Percentiles rank a stretch among this genome's conserved stretches.
Evolutionary conservation across 2,113 vertebrate genomes (phyloP).

Genomic region (Montifringilla adamsi): DNA sequence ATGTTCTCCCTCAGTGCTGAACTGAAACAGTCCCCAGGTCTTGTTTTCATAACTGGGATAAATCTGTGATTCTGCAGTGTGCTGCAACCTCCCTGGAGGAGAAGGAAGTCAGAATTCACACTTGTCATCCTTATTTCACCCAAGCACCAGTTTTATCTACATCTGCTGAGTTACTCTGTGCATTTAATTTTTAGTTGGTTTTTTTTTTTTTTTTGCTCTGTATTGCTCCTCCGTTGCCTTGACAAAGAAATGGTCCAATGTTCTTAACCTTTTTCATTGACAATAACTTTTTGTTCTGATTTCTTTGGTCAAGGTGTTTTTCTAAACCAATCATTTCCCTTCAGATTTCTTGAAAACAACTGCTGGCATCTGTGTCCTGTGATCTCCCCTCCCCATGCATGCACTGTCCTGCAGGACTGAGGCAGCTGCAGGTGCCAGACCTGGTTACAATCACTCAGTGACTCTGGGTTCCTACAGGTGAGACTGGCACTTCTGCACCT

Average conservation of each 20-base stretch:
- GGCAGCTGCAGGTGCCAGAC: not conserved
- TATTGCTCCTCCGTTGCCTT: not conserved
- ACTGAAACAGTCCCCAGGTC: not conserved
- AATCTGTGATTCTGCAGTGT: not conserved
- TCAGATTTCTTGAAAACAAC: rapidly evolving
- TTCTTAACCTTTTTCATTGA: not conserved
- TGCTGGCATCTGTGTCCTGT: not conserved
- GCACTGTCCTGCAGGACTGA: not conserved
- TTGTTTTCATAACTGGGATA: not conserved
- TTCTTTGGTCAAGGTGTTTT: not conserved
- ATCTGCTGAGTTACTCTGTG: not conserved
- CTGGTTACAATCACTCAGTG: rapidly evolving
- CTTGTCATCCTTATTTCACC: not conserved
- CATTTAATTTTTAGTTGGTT: not conserved
- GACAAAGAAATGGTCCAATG: not conserved
- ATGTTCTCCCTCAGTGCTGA: not conserved
- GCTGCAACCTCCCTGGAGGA: not conserved
- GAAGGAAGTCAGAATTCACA: not conserved
- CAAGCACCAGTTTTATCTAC: not conserved
- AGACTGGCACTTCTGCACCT: not conserved
- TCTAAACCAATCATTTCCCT: not conserved
- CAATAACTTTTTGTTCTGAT: not conserved
- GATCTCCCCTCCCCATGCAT: rapidly evolving
- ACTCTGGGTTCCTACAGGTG: not conserved
- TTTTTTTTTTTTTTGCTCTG: not conserved